A percentile compares a stretch with the other conserved stretches of the same genome.
These are phyloP conservation scores for Ctenopoma kingsleyae DNA, from an alignment of 2,797 vertebrate genomes.

Conservation along the genomic window DNA sequence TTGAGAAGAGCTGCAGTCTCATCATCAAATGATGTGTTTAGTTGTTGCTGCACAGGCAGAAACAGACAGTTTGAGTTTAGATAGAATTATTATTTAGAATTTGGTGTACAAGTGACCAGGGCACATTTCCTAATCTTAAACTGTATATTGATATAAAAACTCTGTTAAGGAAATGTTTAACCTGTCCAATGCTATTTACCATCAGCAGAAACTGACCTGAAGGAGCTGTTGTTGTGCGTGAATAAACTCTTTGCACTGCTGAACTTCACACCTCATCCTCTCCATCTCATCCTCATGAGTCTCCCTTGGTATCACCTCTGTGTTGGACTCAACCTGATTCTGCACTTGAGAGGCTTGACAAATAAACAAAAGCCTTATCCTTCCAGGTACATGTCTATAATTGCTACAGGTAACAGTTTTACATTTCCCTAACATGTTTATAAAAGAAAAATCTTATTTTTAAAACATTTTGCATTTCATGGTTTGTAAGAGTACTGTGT, in stretches of 20 bases:
- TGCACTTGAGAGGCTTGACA: conserved; percentile 87
- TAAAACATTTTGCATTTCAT: background rate
- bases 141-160: background rate
- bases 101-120: too few relatives aligned
- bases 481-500: background rate
- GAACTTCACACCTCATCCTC: conserved; percentile 91
- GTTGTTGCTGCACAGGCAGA: conserved; percentile 88
- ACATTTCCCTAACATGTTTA: background rate
- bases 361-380: conserved; percentile 20
- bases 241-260: conserved; percentile 96
- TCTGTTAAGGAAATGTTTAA: conserved; percentile 1
- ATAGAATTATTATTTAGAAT: background rate
- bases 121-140: background rate
- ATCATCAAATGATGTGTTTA: conserved; percentile 92
- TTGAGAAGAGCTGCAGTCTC: conserved; percentile 92
- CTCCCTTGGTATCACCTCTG: conserved; percentile 89
- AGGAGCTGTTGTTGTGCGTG: conserved; percentile 94
- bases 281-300: conserved; percentile 92
- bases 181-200: background rate
- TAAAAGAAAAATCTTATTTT: background rate
- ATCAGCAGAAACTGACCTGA: conserved; percentile 85
- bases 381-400: background rate
- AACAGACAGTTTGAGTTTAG: background rate
- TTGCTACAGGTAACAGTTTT: background rate
- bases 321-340: conserved; percentile 79